Conservation (phyloP, 2,888 invertebrate genomes). For the Bugulina stolonifera region DNA sequence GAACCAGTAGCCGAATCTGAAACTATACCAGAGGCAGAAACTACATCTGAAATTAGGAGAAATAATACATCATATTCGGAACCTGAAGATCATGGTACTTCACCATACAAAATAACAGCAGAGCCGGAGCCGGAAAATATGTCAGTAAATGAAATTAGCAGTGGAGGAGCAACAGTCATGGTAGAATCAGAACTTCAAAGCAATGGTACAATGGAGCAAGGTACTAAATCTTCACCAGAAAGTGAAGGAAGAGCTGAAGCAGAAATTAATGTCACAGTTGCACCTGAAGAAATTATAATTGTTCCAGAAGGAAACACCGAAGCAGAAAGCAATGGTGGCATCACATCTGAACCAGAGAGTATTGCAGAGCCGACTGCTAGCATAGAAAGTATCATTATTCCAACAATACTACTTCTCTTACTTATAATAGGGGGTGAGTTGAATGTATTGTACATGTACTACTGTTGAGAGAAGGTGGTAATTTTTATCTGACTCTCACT, state of each 20-base stretch:
- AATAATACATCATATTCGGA: background rate
- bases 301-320: background rate
- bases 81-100: background rate
- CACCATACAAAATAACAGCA: no score
- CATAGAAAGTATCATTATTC: slow-evolving; percentile 10
- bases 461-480: no score
- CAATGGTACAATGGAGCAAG: background rate
- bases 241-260: background rate
- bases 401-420: background rate
- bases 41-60: background rate
- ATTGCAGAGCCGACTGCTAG: background rate
- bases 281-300: background rate
- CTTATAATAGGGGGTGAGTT: background rate
- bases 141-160: background rate
- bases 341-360: background rate
- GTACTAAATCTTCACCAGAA: no score
- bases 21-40: background rate
- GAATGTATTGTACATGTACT: no score
- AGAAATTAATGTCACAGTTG: background rate
- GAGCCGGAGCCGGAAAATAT: background rate
- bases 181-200: background rate
- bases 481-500: no score
- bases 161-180: no score
- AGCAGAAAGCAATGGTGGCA: background rate
- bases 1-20: background rate